Evolutionary conservation across 1,140 invertebrate genomes (phyloP), one percentile per base, ranked within the genome.

Genomic region (Chironomus striatipennis): DNA sequence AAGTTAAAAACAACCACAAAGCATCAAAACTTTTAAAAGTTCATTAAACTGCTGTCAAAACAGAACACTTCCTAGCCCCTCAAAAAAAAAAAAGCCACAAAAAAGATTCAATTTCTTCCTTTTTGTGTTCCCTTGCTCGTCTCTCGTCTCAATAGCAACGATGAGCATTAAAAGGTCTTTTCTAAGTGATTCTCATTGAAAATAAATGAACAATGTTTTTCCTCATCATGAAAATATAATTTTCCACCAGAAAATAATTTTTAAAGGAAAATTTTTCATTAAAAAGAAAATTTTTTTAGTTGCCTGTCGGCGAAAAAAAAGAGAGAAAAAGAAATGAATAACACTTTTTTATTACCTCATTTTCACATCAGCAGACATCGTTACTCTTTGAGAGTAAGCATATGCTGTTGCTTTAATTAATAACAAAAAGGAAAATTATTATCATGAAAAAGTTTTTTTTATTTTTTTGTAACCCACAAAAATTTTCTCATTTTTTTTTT

Each of bases 321-420:
- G 24, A 34, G 5, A 34, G 15, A 57, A 5, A n/a, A n/a, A 57
- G 47, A 4, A 57, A 57, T n/a, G 47, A 57, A 4, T 57, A 57
- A 57, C 47, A 57, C 47, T 57, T 57, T 47, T 57, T 57, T 57
- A 57, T n/a, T n/a, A 57, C 47, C 47, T 57, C 47, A 57, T 57
- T 57, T 57, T 57, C 47, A 57, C 47, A 57, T 57, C 47, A 57
- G n/a, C 47, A 57, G 47, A 5, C 12, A 57, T n/a, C n/a, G 47
- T 57, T 57, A 1, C 24, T 34, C 24, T 34, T 5, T 34, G 24
- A 2, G 24, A 34, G 24, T 5, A 5, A 34, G 24, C 24, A 34
- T 34, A 34, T 34, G 24, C 12, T 57, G 12, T 57, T 57, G 47
- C 47, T n/a, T 57, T 57, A 57, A 57, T 57, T 57, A 57, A 57